These are phyloP conservation scores for Aplodontia rufa DNA, from an alignment of 2,113 vertebrate species.

Conservation along the genomic window DNA sequence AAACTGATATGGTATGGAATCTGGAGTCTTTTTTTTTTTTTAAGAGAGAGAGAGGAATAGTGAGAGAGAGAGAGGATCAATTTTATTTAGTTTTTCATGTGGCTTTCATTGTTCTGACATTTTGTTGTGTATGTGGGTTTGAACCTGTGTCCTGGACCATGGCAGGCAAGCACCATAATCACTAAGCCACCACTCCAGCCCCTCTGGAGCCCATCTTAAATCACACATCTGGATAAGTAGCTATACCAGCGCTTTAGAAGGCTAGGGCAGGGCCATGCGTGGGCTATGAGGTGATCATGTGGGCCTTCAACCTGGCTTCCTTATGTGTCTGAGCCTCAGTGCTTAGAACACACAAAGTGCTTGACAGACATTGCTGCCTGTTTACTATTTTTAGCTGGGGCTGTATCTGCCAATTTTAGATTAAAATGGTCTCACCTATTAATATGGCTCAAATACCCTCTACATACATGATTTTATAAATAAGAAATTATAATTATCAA, in stretches of 20 bases:
- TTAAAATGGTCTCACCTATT: neutral
- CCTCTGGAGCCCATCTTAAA: neutral
- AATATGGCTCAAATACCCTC: neutral
- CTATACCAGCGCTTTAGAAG: rapidly evolving
- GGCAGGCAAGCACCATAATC: too few species aligned
- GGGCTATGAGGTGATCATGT: neutral
- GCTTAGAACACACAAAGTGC: neutral
- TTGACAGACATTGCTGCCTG: neutral
- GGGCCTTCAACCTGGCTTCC: neutral
- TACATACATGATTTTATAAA: neutral
- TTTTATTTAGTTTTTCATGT: too few species aligned
- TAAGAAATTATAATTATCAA: too few species aligned
- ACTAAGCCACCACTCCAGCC: too few species aligned
- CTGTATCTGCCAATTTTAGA: neutral
- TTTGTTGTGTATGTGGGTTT: too few species aligned
- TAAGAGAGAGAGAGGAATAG: too few species aligned
- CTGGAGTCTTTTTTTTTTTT: too few species aligned
- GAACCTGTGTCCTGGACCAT: too few species aligned
- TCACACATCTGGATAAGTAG: too few species aligned
- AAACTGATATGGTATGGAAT: neutral
- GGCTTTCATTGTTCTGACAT: too few species aligned
- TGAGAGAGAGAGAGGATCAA: too few species aligned
- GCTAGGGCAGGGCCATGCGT: too few species aligned
- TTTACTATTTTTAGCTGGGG: neutral
- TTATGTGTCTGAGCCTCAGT: neutral